phyloP scores from a whole-genome alignment of 2,888 invertebrate species.

The Clepsis dumicolana region DNA sequence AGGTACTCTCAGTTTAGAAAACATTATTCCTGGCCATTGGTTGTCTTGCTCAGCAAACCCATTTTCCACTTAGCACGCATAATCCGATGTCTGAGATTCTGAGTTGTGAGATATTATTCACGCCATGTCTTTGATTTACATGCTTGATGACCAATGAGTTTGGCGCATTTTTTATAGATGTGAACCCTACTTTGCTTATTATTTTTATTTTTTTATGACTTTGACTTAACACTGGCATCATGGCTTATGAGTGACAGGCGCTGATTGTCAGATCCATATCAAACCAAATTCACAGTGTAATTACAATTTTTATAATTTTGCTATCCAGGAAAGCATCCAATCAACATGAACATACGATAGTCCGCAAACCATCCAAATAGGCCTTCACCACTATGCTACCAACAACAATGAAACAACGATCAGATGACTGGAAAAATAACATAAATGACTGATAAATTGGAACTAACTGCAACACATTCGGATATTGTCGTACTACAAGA shows the following conservation, averaged over 20 bases:
- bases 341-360: conserved; percentile 39
- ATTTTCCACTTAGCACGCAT: not conserved
- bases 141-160: not conserved
- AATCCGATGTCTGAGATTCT: not conserved
- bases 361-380: conserved; percentile 42
- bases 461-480: conserved; percentile 70
- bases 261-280: conserved; percentile 1
- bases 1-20: not conserved
- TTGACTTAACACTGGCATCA: not conserved
- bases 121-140: not conserved
- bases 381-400: conserved; percentile 63
- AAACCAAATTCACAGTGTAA: conserved; percentile 1
- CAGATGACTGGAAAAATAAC: conserved; percentile 52
- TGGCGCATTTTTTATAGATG: not conserved
- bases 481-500: conserved; percentile 73
- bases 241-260: not conserved
- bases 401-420: conserved; percentile 74
- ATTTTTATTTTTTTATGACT: not conserved
- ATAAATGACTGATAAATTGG: conserved; percentile 70
- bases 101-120: not conserved
- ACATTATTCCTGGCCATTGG: too few relatives aligned
- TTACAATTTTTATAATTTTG: conserved; percentile 13
- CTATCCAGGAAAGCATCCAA: conserved; percentile 7
- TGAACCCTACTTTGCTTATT: not conserved
- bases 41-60: not conserved